Evolutionary conservation across 2,888 invertebrate genomes (phyloP).

Genomic region (Netelia melanura): DNA sequence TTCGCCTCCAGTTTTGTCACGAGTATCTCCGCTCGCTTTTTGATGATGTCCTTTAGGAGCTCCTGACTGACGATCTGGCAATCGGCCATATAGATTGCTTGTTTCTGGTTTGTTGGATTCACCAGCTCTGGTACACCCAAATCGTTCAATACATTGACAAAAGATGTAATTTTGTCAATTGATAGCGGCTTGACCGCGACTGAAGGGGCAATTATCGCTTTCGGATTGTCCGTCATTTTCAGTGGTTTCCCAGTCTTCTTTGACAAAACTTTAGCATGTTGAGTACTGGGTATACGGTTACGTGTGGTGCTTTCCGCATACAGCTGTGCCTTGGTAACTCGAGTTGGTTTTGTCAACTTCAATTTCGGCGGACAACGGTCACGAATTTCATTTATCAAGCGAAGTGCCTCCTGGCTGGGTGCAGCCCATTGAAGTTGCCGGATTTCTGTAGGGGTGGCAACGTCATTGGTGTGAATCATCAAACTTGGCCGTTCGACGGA

Average conservation of each 20-base stretch:
- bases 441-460: too few species aligned
- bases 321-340: background rate
- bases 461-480: too few species aligned
- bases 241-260: background rate
- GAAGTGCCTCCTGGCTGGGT: too few species aligned
- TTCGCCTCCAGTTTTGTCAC: slow-evolving; percentile 21
- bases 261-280: too few species aligned
- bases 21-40: slow-evolving; percentile 38
- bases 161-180: slow-evolving; percentile 12
- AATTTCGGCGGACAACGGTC: slow-evolving; percentile 38
- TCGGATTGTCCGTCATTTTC: slow-evolving; percentile 16
- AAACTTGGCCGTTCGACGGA: too few species aligned
- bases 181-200: slow-evolving; percentile 46
- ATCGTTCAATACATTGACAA: slow-evolving; percentile 35
- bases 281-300: too few species aligned
- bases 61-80: slow-evolving; percentile 32
- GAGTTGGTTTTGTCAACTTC: slow-evolving; percentile 31
- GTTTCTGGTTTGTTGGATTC: background rate
- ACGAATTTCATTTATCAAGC: slow-evolving; percentile 5
- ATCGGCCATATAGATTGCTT: slow-evolving; percentile 34
- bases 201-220: slow-evolving; percentile 46
- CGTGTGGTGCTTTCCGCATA: too few species aligned
- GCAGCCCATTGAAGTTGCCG: too few species aligned
- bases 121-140: slow-evolving; percentile 26
- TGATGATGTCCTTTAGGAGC: slow-evolving; percentile 19